Conservation (phyloP, 2,888 invertebrate species). For the Drosophila anomalata region DNA sequence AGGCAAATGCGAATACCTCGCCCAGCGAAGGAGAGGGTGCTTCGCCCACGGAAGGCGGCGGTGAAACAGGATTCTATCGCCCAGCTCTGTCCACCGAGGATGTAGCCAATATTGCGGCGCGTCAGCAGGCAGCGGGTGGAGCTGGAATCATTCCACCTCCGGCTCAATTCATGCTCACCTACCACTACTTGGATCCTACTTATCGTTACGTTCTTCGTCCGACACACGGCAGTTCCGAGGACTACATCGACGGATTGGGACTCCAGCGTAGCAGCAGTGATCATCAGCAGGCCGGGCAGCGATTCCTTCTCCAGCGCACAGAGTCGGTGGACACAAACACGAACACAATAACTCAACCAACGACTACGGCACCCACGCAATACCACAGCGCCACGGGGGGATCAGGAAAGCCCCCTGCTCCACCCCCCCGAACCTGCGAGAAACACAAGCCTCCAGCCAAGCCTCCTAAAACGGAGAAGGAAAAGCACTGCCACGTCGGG, state of each 20-base stretch:
- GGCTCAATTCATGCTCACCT: constrained; percentile 86
- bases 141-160: constrained; percentile 83
- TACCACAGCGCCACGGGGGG: constrained; percentile 57
- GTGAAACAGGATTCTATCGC: constrained; percentile 86
- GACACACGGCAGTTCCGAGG: constrained; percentile 87
- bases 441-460: constrained; percentile 80
- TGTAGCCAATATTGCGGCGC: constrained; percentile 84
- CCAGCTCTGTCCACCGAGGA: constrained; percentile 93
- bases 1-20: constrained; percentile 87
- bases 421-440: constrained; percentile 81
- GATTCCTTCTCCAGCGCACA: constrained; percentile 87
- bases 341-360: constrained; percentile 42
- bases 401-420: constrained; percentile 74
- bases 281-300: constrained; percentile 66
- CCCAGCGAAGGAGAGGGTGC: constrained; percentile 84
- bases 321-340: constrained; percentile 83
- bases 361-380: constrained; percentile 44
- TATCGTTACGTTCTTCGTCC: constrained; percentile 90
- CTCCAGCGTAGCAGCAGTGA: constrained; percentile 86
- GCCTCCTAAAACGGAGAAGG: constrained; percentile 68
- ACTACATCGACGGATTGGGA: constrained; percentile 87
- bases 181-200: constrained; percentile 89
- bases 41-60: constrained; percentile 84
- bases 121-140: constrained; percentile 78
- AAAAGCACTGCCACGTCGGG: constrained; percentile 82